Evolutionary conservation across 2,888 invertebrate genomes (phyloP).

Genomic region (Drosophila merina): DNA sequence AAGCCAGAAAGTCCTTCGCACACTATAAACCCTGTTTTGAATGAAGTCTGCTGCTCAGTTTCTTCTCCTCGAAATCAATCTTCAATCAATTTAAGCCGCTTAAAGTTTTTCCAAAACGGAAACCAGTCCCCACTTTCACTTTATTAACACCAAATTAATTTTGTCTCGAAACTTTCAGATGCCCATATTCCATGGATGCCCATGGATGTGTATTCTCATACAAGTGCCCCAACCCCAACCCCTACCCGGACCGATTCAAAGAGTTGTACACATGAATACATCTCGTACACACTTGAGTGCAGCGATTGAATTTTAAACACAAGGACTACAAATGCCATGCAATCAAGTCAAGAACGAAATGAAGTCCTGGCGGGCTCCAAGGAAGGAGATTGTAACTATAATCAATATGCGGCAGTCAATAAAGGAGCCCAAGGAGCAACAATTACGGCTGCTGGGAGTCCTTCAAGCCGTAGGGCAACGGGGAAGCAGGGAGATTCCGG

Average conservation of each 20-base stretch:
- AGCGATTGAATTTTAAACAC: conserved; percentile 75
- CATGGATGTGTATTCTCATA: not conserved
- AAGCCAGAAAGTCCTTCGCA: no score
- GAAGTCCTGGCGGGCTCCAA: conserved; percentile 23
- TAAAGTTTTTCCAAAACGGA: conserved; percentile 6
- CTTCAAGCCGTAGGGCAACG: not conserved
- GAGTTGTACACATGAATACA: conserved; percentile 40
- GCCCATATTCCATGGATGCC: not conserved
- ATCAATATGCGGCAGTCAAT: conserved; percentile 78
- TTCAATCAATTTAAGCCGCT: conserved; percentile 16
- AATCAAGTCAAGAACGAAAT: conserved; percentile 61
- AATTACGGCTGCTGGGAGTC: conserved; percentile 58
- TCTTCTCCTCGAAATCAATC: no score
- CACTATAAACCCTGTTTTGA: no score
- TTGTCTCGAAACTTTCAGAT: conserved; percentile 40
- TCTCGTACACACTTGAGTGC: conserved; percentile 42
- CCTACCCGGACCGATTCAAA: not conserved
- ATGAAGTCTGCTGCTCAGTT: no score
- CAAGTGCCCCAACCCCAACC: not conserved
- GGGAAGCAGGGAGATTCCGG: not conserved
- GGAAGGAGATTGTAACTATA: conserved; percentile 66
- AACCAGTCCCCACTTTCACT: conserved; percentile 64
- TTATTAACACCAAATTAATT: conserved; percentile 76
- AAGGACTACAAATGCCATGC: conserved; percentile 65
- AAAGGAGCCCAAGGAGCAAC: conserved; percentile 64